These are phyloP conservation scores for Zapus hudsonius DNA, from an alignment of 2,113 vertebrate species.

Conservation along the genomic window DNA sequence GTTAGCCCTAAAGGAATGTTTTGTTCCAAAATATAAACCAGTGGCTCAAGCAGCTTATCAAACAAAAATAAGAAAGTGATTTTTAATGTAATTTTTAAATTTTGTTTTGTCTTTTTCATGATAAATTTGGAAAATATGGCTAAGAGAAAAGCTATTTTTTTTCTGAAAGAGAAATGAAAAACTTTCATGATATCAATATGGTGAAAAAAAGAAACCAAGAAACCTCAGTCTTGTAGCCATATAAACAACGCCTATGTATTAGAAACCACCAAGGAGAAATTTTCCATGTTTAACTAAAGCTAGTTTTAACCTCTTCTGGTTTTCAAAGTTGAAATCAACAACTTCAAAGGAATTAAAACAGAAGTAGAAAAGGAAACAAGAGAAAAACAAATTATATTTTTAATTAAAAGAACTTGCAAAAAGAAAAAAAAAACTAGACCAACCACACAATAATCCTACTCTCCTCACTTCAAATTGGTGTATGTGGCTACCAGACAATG, in stretches of 20 bases:
- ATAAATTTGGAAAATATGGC: slow-evolving; percentile 68
- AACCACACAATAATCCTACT: background rate
- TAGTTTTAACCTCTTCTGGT: slow-evolving; percentile 49
- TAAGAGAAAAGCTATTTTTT: slow-evolving; percentile 30
- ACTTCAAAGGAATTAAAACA: slow-evolving; percentile 54
- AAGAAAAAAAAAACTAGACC: slow-evolving; percentile 6
- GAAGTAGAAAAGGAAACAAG: slow-evolving; percentile 30
- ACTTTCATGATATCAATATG: slow-evolving; percentile 22
- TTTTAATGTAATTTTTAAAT: slow-evolving; percentile 61
- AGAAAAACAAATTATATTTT: slow-evolving; percentile 54
- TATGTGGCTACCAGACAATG: background rate
- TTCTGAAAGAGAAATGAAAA: slow-evolving; percentile 13
- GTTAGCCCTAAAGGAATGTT: slow-evolving; percentile 52
- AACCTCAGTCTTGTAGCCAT: background rate
- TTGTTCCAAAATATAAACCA: slow-evolving; percentile 71
- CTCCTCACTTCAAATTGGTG: background rate
- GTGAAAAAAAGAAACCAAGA: slow-evolving; percentile 33
- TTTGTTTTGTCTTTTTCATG: slow-evolving; percentile 65
- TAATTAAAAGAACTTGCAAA: slow-evolving; percentile 59
- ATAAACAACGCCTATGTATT: slow-evolving; percentile 36
- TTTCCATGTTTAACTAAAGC: slow-evolving; percentile 58
- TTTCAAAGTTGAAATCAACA: slow-evolving; percentile 39
- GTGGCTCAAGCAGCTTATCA: slow-evolving; percentile 60
- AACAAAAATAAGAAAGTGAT: slow-evolving; percentile 9
- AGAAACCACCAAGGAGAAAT: slow-evolving; percentile 45